Base-by-base conservation (phyloP, 2,888 invertebrate genomes). In the Trachelus tabidus region DNA sequence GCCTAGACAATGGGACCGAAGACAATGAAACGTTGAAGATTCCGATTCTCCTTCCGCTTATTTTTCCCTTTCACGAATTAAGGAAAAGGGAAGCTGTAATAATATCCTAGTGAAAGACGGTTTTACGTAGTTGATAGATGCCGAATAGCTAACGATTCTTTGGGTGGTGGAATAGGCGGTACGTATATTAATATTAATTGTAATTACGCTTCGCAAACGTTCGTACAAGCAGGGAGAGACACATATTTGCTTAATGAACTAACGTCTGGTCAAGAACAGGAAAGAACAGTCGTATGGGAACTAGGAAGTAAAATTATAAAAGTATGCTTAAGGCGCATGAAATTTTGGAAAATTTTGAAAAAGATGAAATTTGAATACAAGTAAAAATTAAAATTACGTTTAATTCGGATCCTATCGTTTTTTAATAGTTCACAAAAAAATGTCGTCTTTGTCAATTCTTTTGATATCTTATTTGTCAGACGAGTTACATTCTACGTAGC, bases 181-280 rank as follows among this genome's bases (percentile, higher is more conserved):
- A 79, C 77, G 80, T 86, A 83, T 85, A 86, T 83, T 83, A 83
- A 82, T 83, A 84, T 83, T 82, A 84, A 86, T 87, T 84, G 84
- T 82, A 83, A 86, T 84, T 83, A 81, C 82, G 33, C 30, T 69
- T 80, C 77, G 77, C 75, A 79, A 80, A 81, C 77, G 37, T 76
- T 35, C 75, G 77, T 77, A 77, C 80, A 75, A 81, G 80, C 78
- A 75, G 80, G 80, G 84, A 85, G 85, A 84, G 83, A 86, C 85
- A 86, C 85, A 86, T 85, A 87, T 88, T 87, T 87, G 85, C 83
- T 88, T 86, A 87, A 89, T 89, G 86, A 87, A 71, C 75, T 77
- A 71, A 77, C 75, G 75, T 40, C 84, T 85, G 81, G 84, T 85
- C 82, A 56, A 23, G 23, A 56, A 9, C 15, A 56, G 2, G 23